Evolutionary conservation across 2,113 vertebrate genomes (phyloP), one percentile per base, ranked within the genome.

Genomic region (Cebus imitator): DNA sequence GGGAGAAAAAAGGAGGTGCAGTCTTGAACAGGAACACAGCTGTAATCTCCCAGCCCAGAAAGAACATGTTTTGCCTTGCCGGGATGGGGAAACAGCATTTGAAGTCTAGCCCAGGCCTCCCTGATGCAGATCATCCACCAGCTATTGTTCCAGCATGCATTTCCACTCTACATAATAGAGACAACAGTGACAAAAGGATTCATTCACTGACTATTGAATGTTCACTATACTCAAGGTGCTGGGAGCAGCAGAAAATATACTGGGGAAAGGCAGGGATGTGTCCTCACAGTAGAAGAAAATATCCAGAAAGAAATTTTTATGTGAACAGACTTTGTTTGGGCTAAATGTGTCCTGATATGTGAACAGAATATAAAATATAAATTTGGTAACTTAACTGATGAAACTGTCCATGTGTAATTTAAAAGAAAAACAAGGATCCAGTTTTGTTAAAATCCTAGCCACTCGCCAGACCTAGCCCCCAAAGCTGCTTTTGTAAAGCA

Each of bases 61-160:
- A 98, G 98, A 98, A 97, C 97, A 87, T 97, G 98, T 75, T 93
- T 87, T 97, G 94, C 97, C 98, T 96, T 97, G 96, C 5, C 92
- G 87, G 94, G 97, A 98, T 98, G 97, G 86, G 98, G 87, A 98
- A 98, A 98, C 94, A 61, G 70, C 92, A 95, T 97, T 98, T 97
- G 97, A 98, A 98, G 98, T 97, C 94, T 89, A 97, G 98, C 97
- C 98, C 5, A 84, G 73, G 97, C 95, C 98, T 98, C 98, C 98
- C 97, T 89, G 93, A 96, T 83, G 80, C 80, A 97, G 84, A 81
- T 55, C 81, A 90, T 96, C 94, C 96, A 97, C 96, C 78, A 68
- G 43, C 66, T 40, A 66, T n/a, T 61, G 40, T 81, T 40, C 8
- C 9, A 1, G 18, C 7, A 21, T 55, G 78, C 43, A 94, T 48